Base-by-base conservation (phyloP, 53 echinoderm and acorn worm genomes). In the Luidia sarsii region DNA sequence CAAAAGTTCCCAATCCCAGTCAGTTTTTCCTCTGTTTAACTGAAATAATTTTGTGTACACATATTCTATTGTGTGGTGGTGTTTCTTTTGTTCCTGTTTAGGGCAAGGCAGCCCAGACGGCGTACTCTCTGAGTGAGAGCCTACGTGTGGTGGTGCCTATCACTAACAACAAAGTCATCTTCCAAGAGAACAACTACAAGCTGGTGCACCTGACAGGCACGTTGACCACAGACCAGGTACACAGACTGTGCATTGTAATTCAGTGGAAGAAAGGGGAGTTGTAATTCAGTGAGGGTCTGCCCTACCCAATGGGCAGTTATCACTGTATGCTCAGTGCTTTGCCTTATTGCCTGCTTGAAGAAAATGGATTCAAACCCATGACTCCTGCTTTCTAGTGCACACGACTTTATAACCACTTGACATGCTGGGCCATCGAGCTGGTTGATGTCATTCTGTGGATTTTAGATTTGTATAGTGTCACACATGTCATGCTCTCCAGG, bases 151-250 rank as follows among this genome's bases (percentile, higher is more conserved):
- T 92, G 28, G 54, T 88, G 31, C 92, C 92, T 2, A 60, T 92
- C 38, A 80, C 80, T 37, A 85, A 75, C 29, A 84, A 80, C 36
- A 55, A 87, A 41, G 80, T 77, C 10, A 87, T 92, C 45, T 89
- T 87, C 52, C 87, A 92, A 81, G 95, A 95, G 81, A 89, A 95
- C 67, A 95, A 95, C 79, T 90, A 95, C 88, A 95, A 90, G 48
- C 75, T 92, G 32, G 77, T 95, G 11, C 92, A 95, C 65, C 28
- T 92, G 55, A 90, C 90, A 10, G 95, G 95, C 25, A 74, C 79
- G 43, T 87, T 95, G 29, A 90, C 73, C 60, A 95, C 95, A 53
- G 84, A 87, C 25, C 89, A 95, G 88, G 94, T 95, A 24, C 82
- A 60, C 71, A n/a, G 34, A n/a, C n/a, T n/a, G n/a, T n/a, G n/a